These are phyloP conservation scores for Apeltes quadracus DNA, from an alignment of 2,113 vertebrate genomes.

Conservation along the genomic window DNA sequence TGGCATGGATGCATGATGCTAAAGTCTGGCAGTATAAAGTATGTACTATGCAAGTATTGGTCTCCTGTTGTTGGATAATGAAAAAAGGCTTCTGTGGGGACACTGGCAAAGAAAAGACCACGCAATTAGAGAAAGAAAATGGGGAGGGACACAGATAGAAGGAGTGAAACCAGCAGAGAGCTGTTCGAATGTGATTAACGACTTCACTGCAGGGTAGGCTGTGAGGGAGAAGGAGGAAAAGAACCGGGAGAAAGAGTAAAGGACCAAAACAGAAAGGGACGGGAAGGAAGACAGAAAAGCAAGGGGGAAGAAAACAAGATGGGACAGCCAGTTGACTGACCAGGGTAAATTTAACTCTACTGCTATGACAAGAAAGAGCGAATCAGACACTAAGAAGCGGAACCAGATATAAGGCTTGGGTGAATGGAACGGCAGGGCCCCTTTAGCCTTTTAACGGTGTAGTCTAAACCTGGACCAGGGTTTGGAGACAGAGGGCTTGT, in stretches of 20 bases:
- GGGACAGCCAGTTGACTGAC: slow-evolving; percentile 41
- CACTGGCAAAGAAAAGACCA: slow-evolving; percentile 71
- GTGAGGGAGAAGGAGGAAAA: slow-evolving; percentile 45
- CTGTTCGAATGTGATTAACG: slow-evolving; percentile 80
- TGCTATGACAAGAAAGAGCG: slow-evolving; percentile 34
- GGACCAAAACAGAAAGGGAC: slow-evolving; percentile 17
- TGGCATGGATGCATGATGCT: slow-evolving; percentile 10
- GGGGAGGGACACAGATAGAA: slow-evolving; percentile 52
- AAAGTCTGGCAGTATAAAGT: slow-evolving; percentile 53
- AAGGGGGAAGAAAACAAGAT: slow-evolving; percentile 28
- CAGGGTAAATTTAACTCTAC: slow-evolving; percentile 45
- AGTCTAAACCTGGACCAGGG: slow-evolving; percentile 56
- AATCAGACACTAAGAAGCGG: slow-evolving; percentile 28
- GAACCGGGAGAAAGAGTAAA: slow-evolving; percentile 37
- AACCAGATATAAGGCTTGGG: slow-evolving; percentile 50
- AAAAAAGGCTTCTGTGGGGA: slow-evolving; percentile 69
- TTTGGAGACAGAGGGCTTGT: slow-evolving; percentile 51
- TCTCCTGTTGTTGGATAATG: slow-evolving; percentile 70
- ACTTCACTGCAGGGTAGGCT: slow-evolving; percentile 78
- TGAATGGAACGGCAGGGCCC: slow-evolving; percentile 73
- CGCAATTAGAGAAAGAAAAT: slow-evolving; percentile 68
- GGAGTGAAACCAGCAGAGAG: slow-evolving; percentile 53
- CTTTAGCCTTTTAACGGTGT: slow-evolving; percentile 63
- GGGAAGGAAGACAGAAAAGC: slow-evolving; percentile 11
- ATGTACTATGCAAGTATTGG: slow-evolving; percentile 59